phyloP scores from a whole-genome alignment of 2,797 vertebrate genomes.

The Peromyscus melanophrys region DNA sequence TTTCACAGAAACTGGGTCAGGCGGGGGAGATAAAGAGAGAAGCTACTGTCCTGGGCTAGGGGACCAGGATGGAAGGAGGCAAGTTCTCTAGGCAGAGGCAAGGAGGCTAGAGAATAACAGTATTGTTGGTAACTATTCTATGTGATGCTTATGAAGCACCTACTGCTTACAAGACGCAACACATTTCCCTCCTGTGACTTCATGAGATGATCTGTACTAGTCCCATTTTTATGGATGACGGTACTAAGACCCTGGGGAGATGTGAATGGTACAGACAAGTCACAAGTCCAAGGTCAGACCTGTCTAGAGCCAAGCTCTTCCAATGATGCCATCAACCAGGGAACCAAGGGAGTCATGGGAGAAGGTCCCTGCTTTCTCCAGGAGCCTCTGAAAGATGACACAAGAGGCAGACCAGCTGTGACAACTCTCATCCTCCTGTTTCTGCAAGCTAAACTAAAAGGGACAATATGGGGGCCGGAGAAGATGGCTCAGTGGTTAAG shows the following conservation, averaged over 20 bases:
- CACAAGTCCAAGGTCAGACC: not conserved
- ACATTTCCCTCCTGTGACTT: not conserved
- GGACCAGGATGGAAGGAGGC: not conserved
- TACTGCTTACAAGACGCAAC: not conserved
- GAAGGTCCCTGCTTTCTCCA: not conserved
- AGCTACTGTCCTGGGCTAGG: not conserved
- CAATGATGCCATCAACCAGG: not conserved
- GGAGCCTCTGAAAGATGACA: not conserved
- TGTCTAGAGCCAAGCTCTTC: not conserved
- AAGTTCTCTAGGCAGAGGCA: not conserved
- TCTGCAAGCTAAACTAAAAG: not conserved
- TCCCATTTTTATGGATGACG: not conserved
- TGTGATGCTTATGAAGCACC: not conserved
- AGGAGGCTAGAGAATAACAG: not conserved
- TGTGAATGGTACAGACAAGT: not conserved
- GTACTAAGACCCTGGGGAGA: not conserved
- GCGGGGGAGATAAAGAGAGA: not conserved
- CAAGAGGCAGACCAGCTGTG: not conserved
- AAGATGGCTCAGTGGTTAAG: not conserved
- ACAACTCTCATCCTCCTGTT: not conserved
- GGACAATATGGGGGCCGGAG: not conserved
- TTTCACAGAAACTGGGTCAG: conserved; percentile 78
- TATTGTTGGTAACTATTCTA: not conserved
- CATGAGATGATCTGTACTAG: not conserved
- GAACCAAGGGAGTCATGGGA: not conserved